These are phyloP conservation scores for Stercorarius parasiticus DNA, from an alignment of 2,113 vertebrate species.

Conservation along the genomic window DNA sequence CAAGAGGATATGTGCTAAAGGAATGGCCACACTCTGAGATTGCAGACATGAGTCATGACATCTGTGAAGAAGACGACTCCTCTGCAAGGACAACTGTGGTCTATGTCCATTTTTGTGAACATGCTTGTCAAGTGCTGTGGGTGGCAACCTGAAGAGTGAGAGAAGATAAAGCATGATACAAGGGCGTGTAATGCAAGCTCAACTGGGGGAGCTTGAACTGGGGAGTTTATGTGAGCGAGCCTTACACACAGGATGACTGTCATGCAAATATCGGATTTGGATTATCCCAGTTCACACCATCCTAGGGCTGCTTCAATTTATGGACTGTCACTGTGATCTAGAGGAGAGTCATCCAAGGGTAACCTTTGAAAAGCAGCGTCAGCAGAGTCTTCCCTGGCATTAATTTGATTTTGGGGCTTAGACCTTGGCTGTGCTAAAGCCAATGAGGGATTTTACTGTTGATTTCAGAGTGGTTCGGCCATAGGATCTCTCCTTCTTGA, in stretches of 20 bases:
- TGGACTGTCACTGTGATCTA: not conserved
- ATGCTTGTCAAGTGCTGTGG: not conserved
- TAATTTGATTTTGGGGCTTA: not conserved
- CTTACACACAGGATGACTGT: not conserved
- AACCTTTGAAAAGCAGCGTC: not conserved
- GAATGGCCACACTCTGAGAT: not conserved
- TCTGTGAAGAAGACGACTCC: fast-evolving
- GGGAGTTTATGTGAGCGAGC: not conserved
- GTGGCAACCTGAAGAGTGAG: not conserved
- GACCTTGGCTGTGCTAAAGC: not conserved
- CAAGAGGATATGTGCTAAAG: not conserved
- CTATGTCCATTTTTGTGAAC: not conserved
- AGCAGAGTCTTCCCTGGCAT: not conserved
- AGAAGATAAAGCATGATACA: fast-evolving
- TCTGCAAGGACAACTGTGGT: not conserved
- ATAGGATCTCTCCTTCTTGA: not conserved
- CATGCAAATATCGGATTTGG: not conserved
- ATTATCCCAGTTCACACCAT: not conserved
- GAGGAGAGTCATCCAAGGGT: not conserved
- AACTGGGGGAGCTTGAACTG: fast-evolving
- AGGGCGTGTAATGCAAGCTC: fast-evolving
- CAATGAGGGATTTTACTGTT: not conserved
- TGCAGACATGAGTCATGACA: not conserved
- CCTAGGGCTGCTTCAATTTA: not conserved
- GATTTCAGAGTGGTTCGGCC: not conserved